Evolutionary conservation across 2,113 vertebrate species (phyloP).

Genomic region (Antidorcas marsupialis): DNA sequence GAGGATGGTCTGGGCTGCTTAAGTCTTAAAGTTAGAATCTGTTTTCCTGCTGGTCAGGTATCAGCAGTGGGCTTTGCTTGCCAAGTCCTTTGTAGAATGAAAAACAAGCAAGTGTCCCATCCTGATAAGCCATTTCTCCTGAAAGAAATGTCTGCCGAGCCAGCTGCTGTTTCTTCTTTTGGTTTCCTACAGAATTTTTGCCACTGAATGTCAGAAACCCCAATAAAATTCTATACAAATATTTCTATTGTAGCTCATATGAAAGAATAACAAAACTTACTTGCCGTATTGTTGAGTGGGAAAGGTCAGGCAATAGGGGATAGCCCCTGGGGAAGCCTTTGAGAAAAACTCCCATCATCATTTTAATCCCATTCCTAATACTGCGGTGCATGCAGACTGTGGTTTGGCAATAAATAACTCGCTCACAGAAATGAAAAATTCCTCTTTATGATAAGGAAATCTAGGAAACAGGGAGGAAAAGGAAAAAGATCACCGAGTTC

Average conservation of each 20-base stretch:
- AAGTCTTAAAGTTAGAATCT: neutral
- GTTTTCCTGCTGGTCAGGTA: neutral
- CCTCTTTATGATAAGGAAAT: neutral
- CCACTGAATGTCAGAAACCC: neutral
- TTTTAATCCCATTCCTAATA: slow-evolving; percentile 9
- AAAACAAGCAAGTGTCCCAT: neutral
- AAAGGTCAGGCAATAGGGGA: slow-evolving; percentile 37
- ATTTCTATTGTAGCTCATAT: slow-evolving; percentile 1
- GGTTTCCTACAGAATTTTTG: neutral
- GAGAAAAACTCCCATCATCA: neutral
- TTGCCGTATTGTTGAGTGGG: neutral
- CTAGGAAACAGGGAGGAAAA: neutral
- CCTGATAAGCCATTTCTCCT: neutral
- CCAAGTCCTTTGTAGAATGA: neutral
- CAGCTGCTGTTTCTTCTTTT: neutral
- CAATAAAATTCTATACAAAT: slow-evolving; percentile 34
- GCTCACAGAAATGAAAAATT: slow-evolving; percentile 21
- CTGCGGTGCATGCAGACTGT: neutral
- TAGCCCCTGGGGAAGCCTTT: neutral
- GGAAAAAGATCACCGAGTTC: neutral
- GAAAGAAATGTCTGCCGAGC: neutral
- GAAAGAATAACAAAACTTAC: slow-evolving; percentile 2
- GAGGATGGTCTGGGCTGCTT: neutral
- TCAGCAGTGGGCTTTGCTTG: neutral
- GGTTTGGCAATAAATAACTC: slow-evolving; percentile 25